Conservation (phyloP, 2,888 invertebrate species). For the Calliphora vomitoria region DNA sequence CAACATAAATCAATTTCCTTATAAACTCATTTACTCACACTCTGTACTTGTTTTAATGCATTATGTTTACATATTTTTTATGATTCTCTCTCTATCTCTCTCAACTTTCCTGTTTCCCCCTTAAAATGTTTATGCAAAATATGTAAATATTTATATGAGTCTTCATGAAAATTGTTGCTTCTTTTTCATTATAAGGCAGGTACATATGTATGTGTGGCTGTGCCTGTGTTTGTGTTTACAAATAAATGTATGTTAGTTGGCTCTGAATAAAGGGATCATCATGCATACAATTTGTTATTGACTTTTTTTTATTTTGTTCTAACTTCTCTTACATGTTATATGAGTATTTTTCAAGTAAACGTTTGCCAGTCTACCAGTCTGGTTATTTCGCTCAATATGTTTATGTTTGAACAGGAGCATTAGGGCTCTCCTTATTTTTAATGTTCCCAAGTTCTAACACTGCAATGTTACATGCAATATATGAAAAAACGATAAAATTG, state of each 20-base stretch:
- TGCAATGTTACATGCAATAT: no score
- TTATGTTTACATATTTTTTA: slow-evolving; percentile 13
- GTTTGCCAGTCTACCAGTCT: neutral
- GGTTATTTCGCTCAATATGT: neutral
- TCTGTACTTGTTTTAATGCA: neutral
- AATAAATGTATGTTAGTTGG: neutral
- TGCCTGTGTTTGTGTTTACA: neutral
- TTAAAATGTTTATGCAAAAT: neutral
- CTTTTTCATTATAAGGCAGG: neutral
- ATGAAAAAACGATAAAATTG: no score
- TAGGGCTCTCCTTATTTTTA: no score
- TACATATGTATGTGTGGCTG: neutral
- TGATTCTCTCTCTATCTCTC: neutral
- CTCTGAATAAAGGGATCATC: neutral
- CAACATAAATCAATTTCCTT: neutral
- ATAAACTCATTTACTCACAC: neutral
- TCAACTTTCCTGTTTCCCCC: neutral
- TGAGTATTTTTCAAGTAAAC: neutral
- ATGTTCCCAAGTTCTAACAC: no score
- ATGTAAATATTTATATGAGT: slow-evolving; percentile 12
- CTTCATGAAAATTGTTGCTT: slow-evolving; percentile 45
- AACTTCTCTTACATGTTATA: neutral
- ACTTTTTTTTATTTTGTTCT: neutral
- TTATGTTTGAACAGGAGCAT: neutral
- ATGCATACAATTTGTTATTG: slow-evolving; percentile 14